Conservation (phyloP, 2,888 invertebrate species). For the Pristionchus maxplancki region DNA sequence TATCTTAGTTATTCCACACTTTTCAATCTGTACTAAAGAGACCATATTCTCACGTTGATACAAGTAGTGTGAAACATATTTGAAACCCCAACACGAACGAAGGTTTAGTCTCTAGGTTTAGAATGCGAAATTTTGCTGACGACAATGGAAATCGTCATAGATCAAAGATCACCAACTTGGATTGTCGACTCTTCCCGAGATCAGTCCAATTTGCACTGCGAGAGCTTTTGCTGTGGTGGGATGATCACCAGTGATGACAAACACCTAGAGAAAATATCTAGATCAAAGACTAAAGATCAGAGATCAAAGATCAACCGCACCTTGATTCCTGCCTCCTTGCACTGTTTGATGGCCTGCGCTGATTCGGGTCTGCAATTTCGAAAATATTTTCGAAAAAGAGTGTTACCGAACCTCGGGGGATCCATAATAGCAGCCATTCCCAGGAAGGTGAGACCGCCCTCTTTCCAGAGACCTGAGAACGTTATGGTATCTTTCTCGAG, state of each 20-base stretch:
- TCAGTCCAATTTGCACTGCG: slow-evolving; percentile 58
- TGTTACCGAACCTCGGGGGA: slow-evolving; percentile 54
- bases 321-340: slow-evolving; percentile 59
- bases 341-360: slow-evolving; percentile 55
- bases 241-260: slow-evolving; percentile 60
- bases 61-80: background rate
- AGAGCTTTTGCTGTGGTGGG: slow-evolving; percentile 59
- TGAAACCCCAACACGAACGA: no score
- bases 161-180: no score
- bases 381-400: no score
- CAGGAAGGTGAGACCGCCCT: slow-evolving; percentile 58
- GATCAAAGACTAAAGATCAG: background rate
- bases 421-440: slow-evolving; percentile 67
- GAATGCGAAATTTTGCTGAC: no score
- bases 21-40: background rate
- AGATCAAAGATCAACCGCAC: slow-evolving; percentile 24
- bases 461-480: background rate
- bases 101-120: slow-evolving; percentile 30
- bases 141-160: no score
- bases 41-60: no score
- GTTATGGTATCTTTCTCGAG: background rate
- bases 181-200: slow-evolving; percentile 37
- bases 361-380: slow-evolving; percentile 56
- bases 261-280: slow-evolving; percentile 49
- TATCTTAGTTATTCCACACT: no score